Evolutionary conservation across 2,888 invertebrate genomes (phyloP), one percentile per base, ranked within the genome.

Genomic region (Petrolisthes cinctipes): DNA sequence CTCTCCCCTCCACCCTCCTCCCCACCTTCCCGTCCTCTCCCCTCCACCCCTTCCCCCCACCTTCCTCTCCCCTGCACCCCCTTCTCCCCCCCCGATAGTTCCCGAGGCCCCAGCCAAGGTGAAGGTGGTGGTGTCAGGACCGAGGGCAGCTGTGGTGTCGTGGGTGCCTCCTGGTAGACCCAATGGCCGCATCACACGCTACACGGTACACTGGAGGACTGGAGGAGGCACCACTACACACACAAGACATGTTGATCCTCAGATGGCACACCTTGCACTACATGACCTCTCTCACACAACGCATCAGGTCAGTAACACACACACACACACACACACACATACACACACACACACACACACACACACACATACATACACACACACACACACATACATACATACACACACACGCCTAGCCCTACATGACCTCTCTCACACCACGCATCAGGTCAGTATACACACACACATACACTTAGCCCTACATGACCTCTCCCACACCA

Each of bases 51-150:
- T 51, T 11, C 79, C 23, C 73, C n/a, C n/a, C 20, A 14, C 20
- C 20, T 56, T 11, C 53, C 57, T 23, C 4, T 4, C 68, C 9
- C 51, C 61, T 54, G 23, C 20, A n/a, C n/a, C n/a, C n/a, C n/a
- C n/a, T n/a, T n/a, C n/a, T 53, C 53, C 78, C 17, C 17, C 23
- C 51, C 17, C 53, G 56, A 20, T 23, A 90, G 90, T 90, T 11
- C 90, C 90, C 4, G 86, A 88, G n/a, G 88, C 90, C 0, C 90
- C 88, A 5, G 84, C 86, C 14, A 54, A 75, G 20, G 75, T 90
- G 14, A 88, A 88, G 73, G 88, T 83, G 5, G 88, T 90, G 20
- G 90, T 86, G 23, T 88, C 85, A 4, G 90, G 88, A 53, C 88
- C 88, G 3, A 23, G 88, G n/a, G 86, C 90, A 5, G 90, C 81